Base-by-base conservation (phyloP, 2,888 invertebrate genomes). In the Pristionchus mayeri region DNA sequence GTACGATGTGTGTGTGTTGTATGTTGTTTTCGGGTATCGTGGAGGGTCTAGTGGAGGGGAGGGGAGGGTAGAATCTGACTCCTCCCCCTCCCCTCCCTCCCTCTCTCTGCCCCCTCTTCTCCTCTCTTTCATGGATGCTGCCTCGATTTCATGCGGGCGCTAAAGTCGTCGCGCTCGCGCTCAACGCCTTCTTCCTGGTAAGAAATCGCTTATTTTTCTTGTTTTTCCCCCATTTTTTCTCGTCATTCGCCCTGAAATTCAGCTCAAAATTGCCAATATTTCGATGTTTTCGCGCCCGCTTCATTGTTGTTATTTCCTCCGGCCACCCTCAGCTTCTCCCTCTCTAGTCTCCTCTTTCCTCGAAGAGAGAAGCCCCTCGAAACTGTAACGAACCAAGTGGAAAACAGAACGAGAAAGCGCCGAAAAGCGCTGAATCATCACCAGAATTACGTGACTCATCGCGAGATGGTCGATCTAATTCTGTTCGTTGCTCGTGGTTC, bases 151-250 rank as follows among this genome's bases (percentile, higher is more conserved):
- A 80, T 40, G 37, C 37, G 37, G 80, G 37, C 34, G 57, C 57
- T 40, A 52, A 57, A 40, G 54, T 80, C 37, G 40, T 40, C 80
- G 80, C 80, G 40, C 80, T 80, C 52, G 34, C 24, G n/a, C 54
- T 80, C 57, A 80, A 80, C 57, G 80, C 80, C 1, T 80, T 80
- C 57, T 80, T 80, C 80, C 80, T 80, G 80, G 80, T 80, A 57
- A 80, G n/a, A n/a, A n/a, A n/a, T 44, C 21, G 16, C 18, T 21
- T 48, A 1, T 50, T 48, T 76, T 78, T 27, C 48, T n/a, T 21
- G 24, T 27, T 75, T 48, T 48, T 18, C n/a, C 1, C 2, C 13
- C 0, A 27, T 27, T 63, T 34, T 63, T 63, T 63, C 34, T 21
- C 24, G 44, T 40, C n/a, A 40, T 71, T 3, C 21, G 1, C 16